Conservation (phyloP, 2,888 invertebrate genomes). For the Epirrhoe tristata region DNA sequence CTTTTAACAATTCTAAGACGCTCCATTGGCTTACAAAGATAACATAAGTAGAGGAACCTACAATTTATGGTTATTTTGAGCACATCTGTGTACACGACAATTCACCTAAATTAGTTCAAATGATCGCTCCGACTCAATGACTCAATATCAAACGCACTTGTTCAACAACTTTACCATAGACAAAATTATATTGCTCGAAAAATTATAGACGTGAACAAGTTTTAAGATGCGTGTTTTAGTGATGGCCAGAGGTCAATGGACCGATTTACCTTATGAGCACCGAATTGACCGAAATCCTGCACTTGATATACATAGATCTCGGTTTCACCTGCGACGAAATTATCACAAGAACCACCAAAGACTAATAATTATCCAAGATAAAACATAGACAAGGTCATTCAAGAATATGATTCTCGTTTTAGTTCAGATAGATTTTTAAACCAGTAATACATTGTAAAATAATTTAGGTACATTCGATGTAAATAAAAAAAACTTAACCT, state of each 20-base stretch:
- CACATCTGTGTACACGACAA: background rate
- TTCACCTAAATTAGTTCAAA: conserved; percentile 6
- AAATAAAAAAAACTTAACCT: no score
- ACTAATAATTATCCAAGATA: no score
- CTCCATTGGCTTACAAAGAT: no score
- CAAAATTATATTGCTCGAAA: conserved; percentile 26
- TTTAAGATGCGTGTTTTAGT: conserved; percentile 20
- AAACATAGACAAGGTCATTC: no score
- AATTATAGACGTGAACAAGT: conserved; percentile 24
- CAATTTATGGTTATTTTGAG: background rate
- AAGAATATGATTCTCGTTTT: no score
- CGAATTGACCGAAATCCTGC: background rate
- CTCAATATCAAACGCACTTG: conserved; percentile 24
- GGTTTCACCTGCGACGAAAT: background rate
- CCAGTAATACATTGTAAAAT: no score
- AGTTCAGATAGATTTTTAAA: no score
- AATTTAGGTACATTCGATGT: no score
- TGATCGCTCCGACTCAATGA: background rate
- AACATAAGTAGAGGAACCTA: no score
- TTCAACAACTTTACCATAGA: conserved; percentile 20
- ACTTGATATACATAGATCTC: background rate
- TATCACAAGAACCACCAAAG: background rate
- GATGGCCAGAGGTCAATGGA: conserved; percentile 33
- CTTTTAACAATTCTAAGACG: no score
- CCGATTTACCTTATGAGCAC: conserved; percentile 19